Conservation (phyloP, 2,797 vertebrate species). For the Lutra lutra region DNA sequence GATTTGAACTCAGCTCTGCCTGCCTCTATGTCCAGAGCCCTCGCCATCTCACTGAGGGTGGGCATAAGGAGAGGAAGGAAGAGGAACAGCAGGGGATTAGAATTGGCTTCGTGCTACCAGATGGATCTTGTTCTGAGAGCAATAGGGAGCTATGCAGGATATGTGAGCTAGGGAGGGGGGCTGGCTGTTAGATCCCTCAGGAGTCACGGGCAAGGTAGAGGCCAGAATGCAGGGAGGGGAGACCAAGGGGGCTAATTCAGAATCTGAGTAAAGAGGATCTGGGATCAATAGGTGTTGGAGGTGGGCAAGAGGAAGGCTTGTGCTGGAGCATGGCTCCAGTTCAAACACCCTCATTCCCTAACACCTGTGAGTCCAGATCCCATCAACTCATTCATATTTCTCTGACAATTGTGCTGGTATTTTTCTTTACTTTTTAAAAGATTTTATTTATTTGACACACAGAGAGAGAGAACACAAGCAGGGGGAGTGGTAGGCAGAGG, state of each 20-base stretch:
- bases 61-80: no score
- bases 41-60: background rate
- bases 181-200: background rate
- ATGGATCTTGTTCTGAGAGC: background rate
- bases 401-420: background rate
- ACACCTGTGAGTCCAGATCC: no score
- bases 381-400: rapidly evolving
- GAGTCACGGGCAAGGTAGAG: background rate
- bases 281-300: no score
- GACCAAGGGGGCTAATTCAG: no score
- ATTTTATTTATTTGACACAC: background rate
- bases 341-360: no score
- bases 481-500: no score
- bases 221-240: background rate
- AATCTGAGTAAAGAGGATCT: background rate
- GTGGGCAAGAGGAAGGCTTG: background rate
- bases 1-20: background rate
- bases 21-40: no score
- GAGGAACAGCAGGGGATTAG: background rate
- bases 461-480: no score
- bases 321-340: background rate
- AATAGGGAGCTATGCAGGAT: background rate
- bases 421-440: background rate
- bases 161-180: background rate
- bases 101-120: background rate